Conservation (phyloP, 2,888 invertebrate species). For the Limnephilus lunatus region DNA sequence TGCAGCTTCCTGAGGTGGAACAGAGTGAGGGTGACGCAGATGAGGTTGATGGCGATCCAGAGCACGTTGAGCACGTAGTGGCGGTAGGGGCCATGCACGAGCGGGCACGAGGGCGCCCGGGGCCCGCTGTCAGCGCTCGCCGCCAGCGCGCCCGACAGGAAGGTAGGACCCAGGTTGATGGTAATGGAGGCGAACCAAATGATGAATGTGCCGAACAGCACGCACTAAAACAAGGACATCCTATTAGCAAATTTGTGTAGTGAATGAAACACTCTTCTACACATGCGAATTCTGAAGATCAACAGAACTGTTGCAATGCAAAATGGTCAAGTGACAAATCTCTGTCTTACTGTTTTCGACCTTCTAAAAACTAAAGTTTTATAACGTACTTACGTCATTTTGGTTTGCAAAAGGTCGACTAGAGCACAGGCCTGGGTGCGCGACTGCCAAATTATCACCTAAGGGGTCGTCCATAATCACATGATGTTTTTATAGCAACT, state of each 20-base stretch:
- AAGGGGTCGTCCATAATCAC: no score
- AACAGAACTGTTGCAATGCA: no score
- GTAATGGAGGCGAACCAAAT: constrained; percentile 96
- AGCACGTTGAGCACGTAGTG: constrained; percentile 94
- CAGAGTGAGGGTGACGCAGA: constrained; percentile 89
- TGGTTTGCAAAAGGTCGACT: no score
- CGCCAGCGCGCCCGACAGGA: constrained; percentile 89
- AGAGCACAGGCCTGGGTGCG: no score
- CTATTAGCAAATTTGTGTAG: not conserved
- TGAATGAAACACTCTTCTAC: not conserved
- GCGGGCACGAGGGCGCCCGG: constrained; percentile 89
- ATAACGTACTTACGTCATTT: no score
- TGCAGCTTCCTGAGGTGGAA: constrained; percentile 90
- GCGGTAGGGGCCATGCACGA: constrained; percentile 91
- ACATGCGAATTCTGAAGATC: no score
- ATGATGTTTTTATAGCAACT: no score
- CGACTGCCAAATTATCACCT: no score
- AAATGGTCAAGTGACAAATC: no score
- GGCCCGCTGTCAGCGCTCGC: constrained; percentile 87
- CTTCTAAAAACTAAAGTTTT: no score
- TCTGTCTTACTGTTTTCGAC: no score
- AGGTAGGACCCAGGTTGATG: constrained; percentile 92
- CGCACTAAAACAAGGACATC: constrained; percentile 80
- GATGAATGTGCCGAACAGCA: constrained; percentile 93
- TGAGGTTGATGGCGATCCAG: constrained; percentile 92